Evolutionary conservation across 2,113 vertebrate species (phyloP).

Genomic region (Vidua chalybeata): DNA sequence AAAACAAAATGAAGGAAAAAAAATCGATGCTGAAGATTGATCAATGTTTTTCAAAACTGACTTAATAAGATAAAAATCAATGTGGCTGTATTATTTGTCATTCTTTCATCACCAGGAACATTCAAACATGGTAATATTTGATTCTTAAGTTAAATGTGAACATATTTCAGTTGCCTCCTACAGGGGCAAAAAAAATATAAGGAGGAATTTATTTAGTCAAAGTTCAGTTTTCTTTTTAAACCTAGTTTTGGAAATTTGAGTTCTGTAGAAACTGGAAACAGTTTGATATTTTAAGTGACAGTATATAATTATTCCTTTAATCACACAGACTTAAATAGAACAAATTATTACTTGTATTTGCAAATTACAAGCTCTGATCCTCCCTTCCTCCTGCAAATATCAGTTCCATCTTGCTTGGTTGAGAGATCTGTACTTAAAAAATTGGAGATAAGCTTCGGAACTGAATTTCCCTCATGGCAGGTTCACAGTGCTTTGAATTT

Average conservation of each 20-base stretch:
- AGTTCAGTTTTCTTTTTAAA: conserved; percentile 12
- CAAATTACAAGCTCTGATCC: neutral
- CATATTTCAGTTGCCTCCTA: neutral
- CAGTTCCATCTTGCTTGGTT: neutral
- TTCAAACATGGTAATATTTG: conserved; percentile 39
- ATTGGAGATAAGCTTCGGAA: neutral
- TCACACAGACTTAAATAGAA: conserved; percentile 11
- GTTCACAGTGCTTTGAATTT: neutral
- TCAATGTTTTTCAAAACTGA: conserved; percentile 51
- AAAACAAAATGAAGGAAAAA: conserved; percentile 43
- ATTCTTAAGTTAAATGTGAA: conserved; percentile 33
- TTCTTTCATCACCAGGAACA: conserved; percentile 20
- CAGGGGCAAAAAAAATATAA: neutral
- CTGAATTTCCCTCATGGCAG: neutral
- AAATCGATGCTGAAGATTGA: conserved; percentile 57
- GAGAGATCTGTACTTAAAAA: neutral
- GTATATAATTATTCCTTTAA: conserved; percentile 33
- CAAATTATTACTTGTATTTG: conserved; percentile 31
- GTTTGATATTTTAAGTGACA: neutral
- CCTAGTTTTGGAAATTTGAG: neutral
- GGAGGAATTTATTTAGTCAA: neutral
- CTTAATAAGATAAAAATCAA: conserved; percentile 65
- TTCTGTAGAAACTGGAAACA: neutral
- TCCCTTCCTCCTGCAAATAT: neutral
- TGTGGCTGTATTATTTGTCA: conserved; percentile 15